Conservation (phyloP, 2,888 invertebrate genomes). For the Diaperis boleti region DNA sequence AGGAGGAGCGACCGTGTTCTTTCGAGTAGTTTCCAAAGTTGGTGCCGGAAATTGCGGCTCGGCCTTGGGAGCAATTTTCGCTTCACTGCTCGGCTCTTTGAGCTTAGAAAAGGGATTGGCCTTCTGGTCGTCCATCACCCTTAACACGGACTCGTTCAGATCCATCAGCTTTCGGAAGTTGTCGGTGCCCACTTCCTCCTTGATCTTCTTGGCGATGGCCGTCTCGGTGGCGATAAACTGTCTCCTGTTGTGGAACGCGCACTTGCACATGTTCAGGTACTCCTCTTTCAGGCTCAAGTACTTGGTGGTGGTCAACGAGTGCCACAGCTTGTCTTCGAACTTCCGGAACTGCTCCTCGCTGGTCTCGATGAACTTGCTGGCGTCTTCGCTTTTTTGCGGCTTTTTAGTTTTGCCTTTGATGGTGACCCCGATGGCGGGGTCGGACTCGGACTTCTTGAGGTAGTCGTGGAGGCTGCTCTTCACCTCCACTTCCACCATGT, state of each 20-base stretch:
- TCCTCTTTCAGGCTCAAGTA: constrained; percentile 16
- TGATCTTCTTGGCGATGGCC: not conserved
- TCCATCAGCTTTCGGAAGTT: not conserved
- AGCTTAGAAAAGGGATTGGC: not conserved
- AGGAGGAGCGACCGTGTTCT: too few species aligned
- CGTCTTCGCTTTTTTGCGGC: not conserved
- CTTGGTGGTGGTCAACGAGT: constrained; percentile 16
- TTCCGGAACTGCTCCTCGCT: constrained; percentile 18
- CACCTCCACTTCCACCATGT: not conserved
- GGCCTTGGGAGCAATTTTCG: too few species aligned
- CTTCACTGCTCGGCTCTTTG: not conserved
- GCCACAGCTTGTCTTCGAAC: constrained; percentile 16
- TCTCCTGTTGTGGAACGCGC: constrained; percentile 31
- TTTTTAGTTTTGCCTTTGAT: not conserved
- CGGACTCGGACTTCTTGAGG: not conserved
- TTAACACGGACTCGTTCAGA: constrained; percentile 8
- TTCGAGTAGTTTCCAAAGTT: too few species aligned
- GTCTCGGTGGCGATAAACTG: constrained; percentile 19
- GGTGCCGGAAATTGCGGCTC: too few species aligned
- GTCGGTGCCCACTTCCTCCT: constrained; percentile 3
- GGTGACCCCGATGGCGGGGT: not conserved
- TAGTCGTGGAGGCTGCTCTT: not conserved
- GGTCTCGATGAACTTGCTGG: constrained; percentile 10
- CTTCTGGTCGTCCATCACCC: not conserved
- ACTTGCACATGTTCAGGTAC: constrained; percentile 16